Evolutionary conservation across 2,113 vertebrate species (phyloP).

Genomic region (Hyperoodon ampullatus): DNA sequence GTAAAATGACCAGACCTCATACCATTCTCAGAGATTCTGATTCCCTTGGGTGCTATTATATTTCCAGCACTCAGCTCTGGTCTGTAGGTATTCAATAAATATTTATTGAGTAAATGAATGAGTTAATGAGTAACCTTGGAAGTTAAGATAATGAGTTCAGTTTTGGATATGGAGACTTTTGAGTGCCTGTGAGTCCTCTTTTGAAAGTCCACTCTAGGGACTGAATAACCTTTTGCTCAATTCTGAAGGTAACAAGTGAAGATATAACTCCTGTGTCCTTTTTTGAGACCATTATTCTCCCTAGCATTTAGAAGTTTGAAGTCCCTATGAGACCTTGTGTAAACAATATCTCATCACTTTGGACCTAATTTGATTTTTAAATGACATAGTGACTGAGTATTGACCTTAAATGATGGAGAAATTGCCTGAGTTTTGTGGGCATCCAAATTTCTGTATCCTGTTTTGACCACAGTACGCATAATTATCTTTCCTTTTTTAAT

Average conservation of each 20-base stretch:
- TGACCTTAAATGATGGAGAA: not conserved
- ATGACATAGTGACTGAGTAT: not conserved
- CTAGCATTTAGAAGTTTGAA: not conserved
- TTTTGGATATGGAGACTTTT: not conserved
- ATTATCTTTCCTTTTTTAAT: not conserved
- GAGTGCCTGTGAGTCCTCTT: not conserved
- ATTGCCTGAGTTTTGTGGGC: not conserved
- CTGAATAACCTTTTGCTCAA: not conserved
- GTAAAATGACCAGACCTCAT: not conserved
- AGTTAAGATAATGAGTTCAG: not conserved
- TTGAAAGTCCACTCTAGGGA: not conserved
- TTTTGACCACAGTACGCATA: not conserved
- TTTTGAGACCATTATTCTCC: not conserved
- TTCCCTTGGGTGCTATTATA: not conserved
- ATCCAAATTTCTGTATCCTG: not conserved
- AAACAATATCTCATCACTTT: not conserved
- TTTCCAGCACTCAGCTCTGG: not conserved
- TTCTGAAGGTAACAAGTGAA: not conserved
- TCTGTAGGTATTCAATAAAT: not conserved
- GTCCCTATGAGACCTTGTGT: not conserved
- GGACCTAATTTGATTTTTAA: slow-evolving; percentile 21
- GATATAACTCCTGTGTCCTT: not conserved
- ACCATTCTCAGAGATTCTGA: not conserved
- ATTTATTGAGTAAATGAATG: not conserved
- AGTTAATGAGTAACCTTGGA: not conserved